phyloP scores from a whole-genome alignment of 2,888 invertebrate genomes.

The Leistus spinibarbis region DNA sequence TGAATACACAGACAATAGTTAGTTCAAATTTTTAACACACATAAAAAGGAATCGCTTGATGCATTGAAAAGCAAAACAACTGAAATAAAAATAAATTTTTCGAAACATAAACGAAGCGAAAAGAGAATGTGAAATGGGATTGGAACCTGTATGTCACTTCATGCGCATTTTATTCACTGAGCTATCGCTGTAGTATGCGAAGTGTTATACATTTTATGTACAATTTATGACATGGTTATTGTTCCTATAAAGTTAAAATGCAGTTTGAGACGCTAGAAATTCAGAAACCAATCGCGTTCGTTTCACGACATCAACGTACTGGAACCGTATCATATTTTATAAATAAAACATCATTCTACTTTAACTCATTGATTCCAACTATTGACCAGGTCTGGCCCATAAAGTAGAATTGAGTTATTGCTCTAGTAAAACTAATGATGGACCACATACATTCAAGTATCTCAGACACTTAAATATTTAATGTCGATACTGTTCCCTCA shows the following conservation, averaged over 20 bases:
- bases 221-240: background rate
- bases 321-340: background rate
- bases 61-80: background rate
- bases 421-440: background rate
- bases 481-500: too few relatives aligned
- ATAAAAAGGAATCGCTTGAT: background rate
- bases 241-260: background rate
- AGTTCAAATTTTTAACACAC: background rate
- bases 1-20: background rate
- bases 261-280: background rate
- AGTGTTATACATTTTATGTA: background rate
- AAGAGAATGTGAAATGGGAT: background rate
- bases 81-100: background rate
- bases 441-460: too few relatives aligned
- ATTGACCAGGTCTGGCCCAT: background rate
- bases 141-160: background rate
- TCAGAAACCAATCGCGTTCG: background rate
- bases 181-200: background rate
- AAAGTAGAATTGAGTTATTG: background rate
- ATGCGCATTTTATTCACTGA: background rate
- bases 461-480: too few relatives aligned
- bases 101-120: background rate
- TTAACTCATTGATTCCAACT: background rate
- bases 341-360: background rate
- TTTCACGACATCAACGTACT: background rate